phyloP scores from a whole-genome alignment of 92 coral and sea anemone species.

The Siderastrea siderea region DNA sequence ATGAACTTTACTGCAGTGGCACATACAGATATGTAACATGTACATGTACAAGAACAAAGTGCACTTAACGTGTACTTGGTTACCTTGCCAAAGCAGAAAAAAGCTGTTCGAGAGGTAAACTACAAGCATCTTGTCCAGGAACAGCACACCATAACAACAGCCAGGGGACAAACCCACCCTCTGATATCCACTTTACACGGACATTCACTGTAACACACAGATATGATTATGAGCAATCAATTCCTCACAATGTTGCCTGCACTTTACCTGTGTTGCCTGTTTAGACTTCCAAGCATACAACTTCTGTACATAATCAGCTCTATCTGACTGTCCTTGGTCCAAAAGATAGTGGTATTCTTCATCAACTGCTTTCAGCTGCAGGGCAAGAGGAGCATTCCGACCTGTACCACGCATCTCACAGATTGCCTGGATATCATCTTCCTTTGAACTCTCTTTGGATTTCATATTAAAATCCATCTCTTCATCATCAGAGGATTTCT shows the following conservation, averaged over 20 bases:
- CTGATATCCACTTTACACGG: no score
- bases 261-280: constrained; percentile 86
- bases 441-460: constrained; percentile 94
- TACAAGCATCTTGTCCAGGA: no score
- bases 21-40: no score
- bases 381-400: constrained; percentile 84
- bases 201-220: no score
- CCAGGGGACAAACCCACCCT: no score
- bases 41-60: no score
- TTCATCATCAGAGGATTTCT: constrained; percentile 83
- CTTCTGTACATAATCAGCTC: constrained; percentile 95
- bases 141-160: no score
- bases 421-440: constrained; percentile 95
- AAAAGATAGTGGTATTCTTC: constrained; percentile 94
- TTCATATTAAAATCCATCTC: constrained; percentile 91
- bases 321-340: constrained; percentile 94
- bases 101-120: no score
- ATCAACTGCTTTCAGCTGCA: constrained; percentile 95
- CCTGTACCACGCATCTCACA: constrained; percentile 97
- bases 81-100: no score
- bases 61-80: no score
- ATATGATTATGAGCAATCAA: no score
- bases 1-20: no score
- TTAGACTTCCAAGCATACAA: constrained; percentile 94
- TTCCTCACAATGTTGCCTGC: background rate